Evolutionary conservation across 2,113 vertebrate species (phyloP).

Genomic region (Takifugu flavidus): DNA sequence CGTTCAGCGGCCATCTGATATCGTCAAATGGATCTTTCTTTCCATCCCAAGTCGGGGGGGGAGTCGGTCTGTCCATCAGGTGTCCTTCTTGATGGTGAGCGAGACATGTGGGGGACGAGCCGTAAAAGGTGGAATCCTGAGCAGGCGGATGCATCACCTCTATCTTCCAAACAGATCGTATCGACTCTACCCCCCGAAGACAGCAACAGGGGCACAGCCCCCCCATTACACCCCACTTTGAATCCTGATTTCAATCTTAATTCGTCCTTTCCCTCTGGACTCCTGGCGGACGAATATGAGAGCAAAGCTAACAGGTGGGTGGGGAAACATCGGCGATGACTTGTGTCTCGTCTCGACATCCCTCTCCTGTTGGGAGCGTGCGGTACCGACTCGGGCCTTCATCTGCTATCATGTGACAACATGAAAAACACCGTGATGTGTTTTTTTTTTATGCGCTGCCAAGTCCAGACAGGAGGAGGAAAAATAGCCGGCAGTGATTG

Average conservation of each 20-base stretch:
- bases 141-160: too few species aligned
- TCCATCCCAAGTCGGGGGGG: conserved; percentile 1
- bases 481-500: conserved; percentile 42
- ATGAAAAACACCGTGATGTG: conserved; percentile 53
- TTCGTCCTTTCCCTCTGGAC: background rate
- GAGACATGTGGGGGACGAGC: conserved; percentile 2
- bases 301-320: conserved; percentile 1
- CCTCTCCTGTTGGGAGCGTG: too few species aligned
- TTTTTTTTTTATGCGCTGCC: conserved; percentile 38
- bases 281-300: background rate
- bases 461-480: conserved; percentile 56
- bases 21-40: conserved; percentile 13
- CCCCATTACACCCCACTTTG: too few species aligned
- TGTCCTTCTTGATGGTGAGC: conserved; percentile 23
- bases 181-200: too few species aligned
- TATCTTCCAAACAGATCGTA: too few species aligned
- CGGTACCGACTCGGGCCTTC: conserved; percentile 33
- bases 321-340: conserved; percentile 5
- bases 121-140: conserved; percentile 9
- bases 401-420: conserved; percentile 56
- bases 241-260: too few species aligned
- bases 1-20: conserved; percentile 14
- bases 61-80: background rate
- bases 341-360: background rate
- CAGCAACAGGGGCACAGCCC: too few species aligned